Evolutionary conservation across 2,797 vertebrate species (phyloP), one percentile per base, ranked within the genome.

Genomic region (Alectoris magna): DNA sequence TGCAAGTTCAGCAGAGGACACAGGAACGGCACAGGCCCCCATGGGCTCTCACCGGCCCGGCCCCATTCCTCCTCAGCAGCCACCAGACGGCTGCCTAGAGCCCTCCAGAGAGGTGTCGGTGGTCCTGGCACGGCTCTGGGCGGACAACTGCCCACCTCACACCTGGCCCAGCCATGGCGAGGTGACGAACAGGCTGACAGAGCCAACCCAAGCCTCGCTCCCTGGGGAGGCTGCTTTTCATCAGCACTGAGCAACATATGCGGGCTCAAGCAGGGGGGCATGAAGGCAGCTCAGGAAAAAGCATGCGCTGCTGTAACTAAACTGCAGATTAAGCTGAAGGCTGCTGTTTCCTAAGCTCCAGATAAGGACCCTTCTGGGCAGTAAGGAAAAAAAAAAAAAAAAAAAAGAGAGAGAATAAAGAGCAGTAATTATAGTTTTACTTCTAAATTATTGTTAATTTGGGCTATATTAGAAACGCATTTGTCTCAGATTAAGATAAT

Each of bases 131-230:
- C 49, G 0, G 18, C 75, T 95, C 86, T 78, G 80, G 78, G 75
- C 36, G 75, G 90, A 91, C 94, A 96, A 95, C 94, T 90, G 91
- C 94, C 93, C 89, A 79, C 85, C 88, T 84, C 83, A 94, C 95
- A 94, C 92, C 90, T 93, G 94, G 93, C 83, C 87, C 81, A 84
- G 93, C 87, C 72, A 75, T 16, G 48, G 44, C 0, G 4, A 94
- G 71, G 71, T 41, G 94, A 90, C 31, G 67, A 95, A 84, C 84
- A 78, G 84, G 84, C 84, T 1, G 16, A 73, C 66, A 51, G 80
- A 93, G 90, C 0, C 62, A 91, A 74, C 74, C 69, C 80, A 77
- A 93, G 58, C 74, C 66, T 87, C 49, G 3, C 58, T 95, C 94
- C 85, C 78, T 0, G 56, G 93, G 90, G 95, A 84, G 31, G 23